Evolutionary conservation across 2,113 vertebrate species (phyloP), one percentile per base, ranked within the genome.

Genomic region (Catharus fuscescens): DNA sequence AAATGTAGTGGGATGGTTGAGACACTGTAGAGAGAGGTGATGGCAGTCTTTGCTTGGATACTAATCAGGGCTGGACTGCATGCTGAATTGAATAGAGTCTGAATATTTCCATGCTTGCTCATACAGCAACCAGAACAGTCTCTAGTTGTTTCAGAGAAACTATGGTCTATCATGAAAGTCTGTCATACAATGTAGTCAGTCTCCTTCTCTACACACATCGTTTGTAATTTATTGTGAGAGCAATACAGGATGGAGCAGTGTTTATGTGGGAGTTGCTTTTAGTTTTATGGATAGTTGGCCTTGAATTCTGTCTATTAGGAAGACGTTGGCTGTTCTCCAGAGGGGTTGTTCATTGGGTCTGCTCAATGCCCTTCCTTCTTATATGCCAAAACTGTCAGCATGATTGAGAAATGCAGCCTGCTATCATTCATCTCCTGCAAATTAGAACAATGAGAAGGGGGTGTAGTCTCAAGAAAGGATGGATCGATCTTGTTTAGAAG

Each of bases 251-350:
- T 56, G 52, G 67, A 88, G 19, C 44, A 57, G 72, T 77, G 67
- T 73, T 90, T 88, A 40, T 80, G 71, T 88, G 79, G 79, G 93
- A 93, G 82, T 59, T 94, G 64, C 76, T 93, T 92, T 77, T 88
- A 83, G 62, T 88, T 38, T 87, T 92, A 62, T 86, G 81, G 79
- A 56, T 80, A 91, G 87, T 44, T 93, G 90, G 74, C 92, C 79
- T 93, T 4, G 8, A 62, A 83, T 94, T 54, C 78, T 72, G 70
- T 76, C 73, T 77, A 48, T 90, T 91, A 74, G 82, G 79, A 86
- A n/a, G 72, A 42, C 71, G 44, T 52, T 95, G 96, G 89, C 16
- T 0, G 9, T 86, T 80, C 64, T 94, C 90, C 93, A 78, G n/a
- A 8, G n/a, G 24, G 34, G 10, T 80, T 65, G 32, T 90, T 90